These are phyloP conservation scores for Isotomurus palustris DNA, from an alignment of 2,888 invertebrate genomes.

Conservation along the genomic window DNA sequence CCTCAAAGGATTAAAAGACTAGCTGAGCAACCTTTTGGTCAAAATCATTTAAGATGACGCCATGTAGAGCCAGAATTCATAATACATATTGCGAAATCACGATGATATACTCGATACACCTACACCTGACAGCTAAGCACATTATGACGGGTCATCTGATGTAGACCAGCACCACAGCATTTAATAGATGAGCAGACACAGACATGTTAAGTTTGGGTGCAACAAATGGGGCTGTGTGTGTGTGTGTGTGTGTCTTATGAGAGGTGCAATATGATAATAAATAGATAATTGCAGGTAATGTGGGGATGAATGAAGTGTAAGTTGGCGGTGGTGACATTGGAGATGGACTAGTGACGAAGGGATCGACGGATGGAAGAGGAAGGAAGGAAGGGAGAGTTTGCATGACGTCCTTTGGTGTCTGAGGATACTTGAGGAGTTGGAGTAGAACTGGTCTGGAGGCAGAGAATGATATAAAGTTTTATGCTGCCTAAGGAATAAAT, in stretches of 20 bases:
- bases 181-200: too few relatives aligned
- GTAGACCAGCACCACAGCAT: too few relatives aligned
- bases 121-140: too few relatives aligned
- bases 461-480: not conserved
- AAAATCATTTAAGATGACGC: too few relatives aligned
- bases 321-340: slow-evolving; percentile 14
- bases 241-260: slow-evolving; percentile 8
- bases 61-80: too few relatives aligned
- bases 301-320: slow-evolving; percentile 3
- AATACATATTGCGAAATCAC: too few relatives aligned
- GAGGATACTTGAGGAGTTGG: slow-evolving; percentile 5
- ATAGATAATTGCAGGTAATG: not conserved
- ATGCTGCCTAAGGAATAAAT: not conserved
- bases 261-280: not conserved
- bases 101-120: too few relatives aligned
- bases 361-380: too few relatives aligned
- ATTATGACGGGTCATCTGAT: too few relatives aligned
- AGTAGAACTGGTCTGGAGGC: not conserved
- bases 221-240: slow-evolving; percentile 1
- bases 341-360: not conserved
- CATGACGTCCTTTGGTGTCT: slow-evolving; percentile 14
- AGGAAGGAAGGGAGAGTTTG: too few relatives aligned
- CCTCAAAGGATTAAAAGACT: too few relatives aligned
- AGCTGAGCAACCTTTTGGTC: too few relatives aligned
- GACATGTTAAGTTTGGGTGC: slow-evolving; percentile 21